Evolutionary conservation across 2,113 vertebrate species (phyloP), one percentile per base, ranked within the genome.

Genomic region (Tympanuchus pallidicinctus): DNA sequence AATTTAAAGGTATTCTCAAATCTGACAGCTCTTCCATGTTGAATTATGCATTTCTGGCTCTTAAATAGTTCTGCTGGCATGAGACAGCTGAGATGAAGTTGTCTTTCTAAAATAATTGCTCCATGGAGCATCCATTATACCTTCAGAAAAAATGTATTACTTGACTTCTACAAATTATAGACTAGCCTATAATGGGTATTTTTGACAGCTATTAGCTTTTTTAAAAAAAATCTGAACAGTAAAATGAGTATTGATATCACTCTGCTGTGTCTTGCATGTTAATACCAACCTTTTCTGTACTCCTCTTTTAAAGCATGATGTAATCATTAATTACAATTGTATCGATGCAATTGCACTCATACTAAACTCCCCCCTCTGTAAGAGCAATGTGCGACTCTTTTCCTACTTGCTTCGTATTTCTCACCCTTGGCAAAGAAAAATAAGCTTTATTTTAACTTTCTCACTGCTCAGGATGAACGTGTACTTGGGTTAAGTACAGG

Each of bases 91-190:
- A 98, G 98, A 98, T 98, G 98, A 98, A 98, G 98, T 98, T 98
- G 98, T 98, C 98, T 98, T 97, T 98, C 97, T 98, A 97, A 98
- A 98, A 98, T 98, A 98, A 98, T 98, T 98, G 98, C 98, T 98
- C 98, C 97, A 94, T 95, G 96, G 97, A 98, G 98, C 98, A 98
- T 98, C 98, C 97, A 98, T 98, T 98, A 98, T 98, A 98, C 98
- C 97, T 98, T 98, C 97, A 98, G 97, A 98, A 98, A 97, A 98
- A 98, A 98, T 97, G 98, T 98, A 97, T 98, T 98, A 97, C 97
- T 98, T 98, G 98, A 98, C 97, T 98, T 98, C 97, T 98, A 98
- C 98, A 98, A 98, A 98, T 98, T 98, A 98, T 97, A 98, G 97
- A 98, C 98, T 98, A 98, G 98, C 97, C 97, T 98, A 98, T 98